Conservation (phyloP, 2,113 vertebrate genomes). For the Corapipo altera region DNA sequence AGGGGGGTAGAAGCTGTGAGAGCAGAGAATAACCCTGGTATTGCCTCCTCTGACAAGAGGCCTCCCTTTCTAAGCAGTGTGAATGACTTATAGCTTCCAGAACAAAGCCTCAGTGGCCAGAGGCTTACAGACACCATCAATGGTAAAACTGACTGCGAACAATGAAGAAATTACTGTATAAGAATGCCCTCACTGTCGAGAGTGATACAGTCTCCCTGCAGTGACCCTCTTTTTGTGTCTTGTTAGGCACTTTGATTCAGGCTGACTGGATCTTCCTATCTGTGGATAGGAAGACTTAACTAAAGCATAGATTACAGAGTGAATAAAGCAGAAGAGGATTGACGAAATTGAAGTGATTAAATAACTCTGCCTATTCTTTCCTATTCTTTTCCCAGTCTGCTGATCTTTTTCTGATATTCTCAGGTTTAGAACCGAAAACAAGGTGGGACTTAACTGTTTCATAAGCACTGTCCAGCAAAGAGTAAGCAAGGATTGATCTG, state of each 20-base stretch:
- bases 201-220: not conserved
- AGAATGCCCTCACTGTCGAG: fast-evolving
- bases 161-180: not conserved
- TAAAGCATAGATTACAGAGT: not conserved
- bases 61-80: not conserved
- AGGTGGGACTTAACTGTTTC: not conserved
- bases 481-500: not conserved
- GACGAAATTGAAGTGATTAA: not conserved
- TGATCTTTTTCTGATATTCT: not conserved
- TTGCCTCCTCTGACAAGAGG: not conserved
- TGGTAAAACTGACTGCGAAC: not conserved
- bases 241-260: not conserved
- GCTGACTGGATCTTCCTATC: not conserved
- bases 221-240: not conserved
- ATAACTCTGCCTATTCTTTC: not conserved
- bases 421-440: not conserved
- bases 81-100: not conserved
- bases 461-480: not conserved
- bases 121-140: not conserved
- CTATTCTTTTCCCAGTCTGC: not conserved
- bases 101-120: not conserved
- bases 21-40: not conserved
- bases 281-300: not conserved
- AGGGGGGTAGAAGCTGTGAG: not conserved
- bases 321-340: not conserved